Evolutionary conservation across 2,113 vertebrate species (phyloP).

Genomic region (Sturnus vulgaris): DNA sequence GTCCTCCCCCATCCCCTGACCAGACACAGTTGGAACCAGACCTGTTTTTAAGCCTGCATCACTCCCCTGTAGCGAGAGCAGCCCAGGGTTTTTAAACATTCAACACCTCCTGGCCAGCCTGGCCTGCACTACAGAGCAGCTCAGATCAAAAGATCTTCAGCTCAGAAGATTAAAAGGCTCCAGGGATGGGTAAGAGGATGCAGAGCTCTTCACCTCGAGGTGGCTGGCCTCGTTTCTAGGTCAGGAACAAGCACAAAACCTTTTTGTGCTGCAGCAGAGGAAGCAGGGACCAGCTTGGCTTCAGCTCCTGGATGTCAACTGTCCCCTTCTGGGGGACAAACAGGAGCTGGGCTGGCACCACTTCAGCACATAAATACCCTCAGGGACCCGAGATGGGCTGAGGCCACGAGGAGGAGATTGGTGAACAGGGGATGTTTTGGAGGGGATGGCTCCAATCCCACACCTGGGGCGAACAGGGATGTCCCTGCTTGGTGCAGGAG

Average conservation of each 20-base stretch:
- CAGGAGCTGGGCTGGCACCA: fast-evolving
- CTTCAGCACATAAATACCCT: background rate
- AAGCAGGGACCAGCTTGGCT: background rate
- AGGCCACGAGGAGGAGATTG: background rate
- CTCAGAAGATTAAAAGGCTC: conserved; percentile 45
- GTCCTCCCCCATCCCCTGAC: background rate
- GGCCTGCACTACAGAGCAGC: background rate
- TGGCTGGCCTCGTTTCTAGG: background rate
- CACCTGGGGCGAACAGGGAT: fast-evolving
- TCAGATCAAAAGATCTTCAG: conserved; percentile 49
- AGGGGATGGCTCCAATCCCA: background rate
- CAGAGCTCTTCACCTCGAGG: conserved; percentile 33
- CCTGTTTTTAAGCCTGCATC: background rate
- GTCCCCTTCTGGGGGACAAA: background rate
- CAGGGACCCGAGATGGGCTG: background rate
- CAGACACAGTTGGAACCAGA: background rate
- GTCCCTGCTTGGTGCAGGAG: fast-evolving
- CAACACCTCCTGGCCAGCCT: background rate
- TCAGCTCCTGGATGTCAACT: background rate
- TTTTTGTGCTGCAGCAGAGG: background rate
- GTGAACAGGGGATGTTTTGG: background rate
- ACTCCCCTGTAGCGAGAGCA: background rate
- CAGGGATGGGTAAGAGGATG: background rate
- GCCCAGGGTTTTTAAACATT: conserved; percentile 45
- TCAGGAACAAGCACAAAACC: background rate